Evolutionary conservation across 1,140 invertebrate species (phyloP).

Genomic region (Drosophila willistoni): DNA sequence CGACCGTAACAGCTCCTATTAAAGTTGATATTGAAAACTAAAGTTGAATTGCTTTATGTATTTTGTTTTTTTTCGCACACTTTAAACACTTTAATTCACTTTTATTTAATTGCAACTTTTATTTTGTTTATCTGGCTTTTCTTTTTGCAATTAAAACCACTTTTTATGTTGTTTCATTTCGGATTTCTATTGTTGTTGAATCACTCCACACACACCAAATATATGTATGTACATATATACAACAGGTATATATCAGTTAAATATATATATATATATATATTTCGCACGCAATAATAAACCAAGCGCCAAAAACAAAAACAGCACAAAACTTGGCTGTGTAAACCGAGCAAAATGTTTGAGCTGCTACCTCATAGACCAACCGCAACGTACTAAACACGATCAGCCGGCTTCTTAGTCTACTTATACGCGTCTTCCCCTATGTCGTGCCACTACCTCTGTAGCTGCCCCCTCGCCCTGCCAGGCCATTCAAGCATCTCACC

Average conservation of each 20-base stretch:
- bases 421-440: constrained; percentile 45
- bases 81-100: neutral
- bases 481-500: neutral
- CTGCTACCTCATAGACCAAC: constrained; percentile 65
- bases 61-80: neutral
- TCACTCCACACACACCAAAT: neutral
- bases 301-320: constrained; percentile 19
- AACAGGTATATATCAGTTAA: neutral
- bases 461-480: neutral
- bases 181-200: constrained; percentile 63
- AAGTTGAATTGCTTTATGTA: neutral
- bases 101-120: constrained; percentile 26
- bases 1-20: neutral
- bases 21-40: constrained; percentile 8
- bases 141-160: constrained; percentile 57
- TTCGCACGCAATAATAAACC: constrained; percentile 33
- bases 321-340: neutral
- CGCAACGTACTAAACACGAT: constrained; percentile 78
- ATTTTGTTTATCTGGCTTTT: constrained; percentile 18
- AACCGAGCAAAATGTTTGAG: constrained; percentile 42
- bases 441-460: neutral
- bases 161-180: constrained; percentile 39
- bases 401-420: constrained; percentile 76
- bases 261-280: constrained; percentile 20
- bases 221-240: neutral